Evolutionary conservation across 1,140 invertebrate species (phyloP).

Genomic region (Aphelenchoides avenae): DNA sequence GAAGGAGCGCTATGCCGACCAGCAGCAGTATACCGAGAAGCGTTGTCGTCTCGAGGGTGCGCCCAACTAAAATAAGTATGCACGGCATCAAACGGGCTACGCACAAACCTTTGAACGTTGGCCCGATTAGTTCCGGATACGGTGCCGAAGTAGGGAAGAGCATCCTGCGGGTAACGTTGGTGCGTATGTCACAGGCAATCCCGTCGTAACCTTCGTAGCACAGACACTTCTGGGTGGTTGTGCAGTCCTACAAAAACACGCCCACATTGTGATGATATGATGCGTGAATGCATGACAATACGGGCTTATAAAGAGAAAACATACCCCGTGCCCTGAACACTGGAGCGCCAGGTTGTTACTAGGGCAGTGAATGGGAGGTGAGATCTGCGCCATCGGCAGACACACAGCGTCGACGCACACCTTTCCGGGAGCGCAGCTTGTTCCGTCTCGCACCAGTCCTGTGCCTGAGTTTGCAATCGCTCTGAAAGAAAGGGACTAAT

Average conservation of each 20-base stretch:
- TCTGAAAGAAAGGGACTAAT: conserved; percentile 6
- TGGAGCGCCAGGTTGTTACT: conserved; percentile 78
- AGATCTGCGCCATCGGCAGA: conserved; percentile 50
- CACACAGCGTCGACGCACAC: conserved; percentile 50
- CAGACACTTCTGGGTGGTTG: conserved; percentile 83
- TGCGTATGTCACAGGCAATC: conserved; percentile 72
- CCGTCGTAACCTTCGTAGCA: conserved; percentile 83
- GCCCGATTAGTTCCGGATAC: conserved; percentile 20
- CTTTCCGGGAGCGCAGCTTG: conserved; percentile 47
- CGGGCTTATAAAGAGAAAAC: no score
- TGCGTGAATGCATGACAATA: no score
- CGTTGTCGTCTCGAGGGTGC: conserved; percentile 46
- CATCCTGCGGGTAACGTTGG: conserved; percentile 37
- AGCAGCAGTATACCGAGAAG: conserved; percentile 49
- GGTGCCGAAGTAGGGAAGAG: conserved; percentile 10
- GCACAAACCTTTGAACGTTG: conserved; percentile 24
- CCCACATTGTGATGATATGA: not conserved
- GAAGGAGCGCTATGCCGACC: conserved; percentile 47
- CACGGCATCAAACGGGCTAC: not conserved
- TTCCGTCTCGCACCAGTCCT: conserved; percentile 46
- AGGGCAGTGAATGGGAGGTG: conserved; percentile 74
- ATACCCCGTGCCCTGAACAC: conserved; percentile 87
- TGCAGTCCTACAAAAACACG: conserved; percentile 72
- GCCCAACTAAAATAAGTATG: conserved; percentile 11
- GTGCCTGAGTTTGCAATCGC: conserved; percentile 12